Evolutionary conservation across 53 echinoderm and acorn worm genomes (phyloP).

Genomic region (Antedon mediterranea): DNA sequence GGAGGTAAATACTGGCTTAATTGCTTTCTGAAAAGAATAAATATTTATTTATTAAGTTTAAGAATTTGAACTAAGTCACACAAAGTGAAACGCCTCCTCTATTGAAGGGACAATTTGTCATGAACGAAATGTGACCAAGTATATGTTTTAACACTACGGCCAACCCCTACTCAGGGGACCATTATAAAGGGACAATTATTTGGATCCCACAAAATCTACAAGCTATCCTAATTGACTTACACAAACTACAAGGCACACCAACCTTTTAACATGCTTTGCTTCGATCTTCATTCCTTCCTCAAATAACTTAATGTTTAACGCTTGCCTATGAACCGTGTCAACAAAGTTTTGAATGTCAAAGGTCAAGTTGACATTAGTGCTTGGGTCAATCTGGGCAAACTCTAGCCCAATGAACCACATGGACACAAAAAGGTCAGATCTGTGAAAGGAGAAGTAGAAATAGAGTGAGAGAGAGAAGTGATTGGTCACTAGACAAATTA

Average conservation of each 20-base stretch:
- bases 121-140: too few relatives aligned
- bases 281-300: slow-evolving; percentile 98
- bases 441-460: slow-evolving; percentile 1
- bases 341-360: slow-evolving; percentile 95
- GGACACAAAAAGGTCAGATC: slow-evolving; percentile 40
- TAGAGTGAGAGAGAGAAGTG: too few relatives aligned
- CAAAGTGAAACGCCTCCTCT: too few relatives aligned
- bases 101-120: too few relatives aligned
- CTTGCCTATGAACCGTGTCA: slow-evolving; percentile 70
- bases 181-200: too few relatives aligned
- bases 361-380: slow-evolving; percentile 80
- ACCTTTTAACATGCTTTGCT: slow-evolving; percentile 93
- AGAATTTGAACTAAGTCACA: too few relatives aligned
- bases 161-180: too few relatives aligned
- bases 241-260: too few relatives aligned
- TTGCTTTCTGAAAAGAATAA: slow-evolving; percentile 59
- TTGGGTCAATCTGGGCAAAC: slow-evolving; percentile 69
- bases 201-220: too few relatives aligned
- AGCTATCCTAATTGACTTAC: too few relatives aligned
- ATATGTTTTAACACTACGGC: too few relatives aligned
- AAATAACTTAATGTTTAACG: slow-evolving; percentile 47
- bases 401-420: slow-evolving; percentile 96
- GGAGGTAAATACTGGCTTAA: slow-evolving; percentile 70
- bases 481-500: background rate
- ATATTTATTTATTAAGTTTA: background rate